A percentile compares a stretch with the other conserved stretches of the same genome.
Conservation (phyloP, 2,888 invertebrate species). For the Amiota communis region DNA sequence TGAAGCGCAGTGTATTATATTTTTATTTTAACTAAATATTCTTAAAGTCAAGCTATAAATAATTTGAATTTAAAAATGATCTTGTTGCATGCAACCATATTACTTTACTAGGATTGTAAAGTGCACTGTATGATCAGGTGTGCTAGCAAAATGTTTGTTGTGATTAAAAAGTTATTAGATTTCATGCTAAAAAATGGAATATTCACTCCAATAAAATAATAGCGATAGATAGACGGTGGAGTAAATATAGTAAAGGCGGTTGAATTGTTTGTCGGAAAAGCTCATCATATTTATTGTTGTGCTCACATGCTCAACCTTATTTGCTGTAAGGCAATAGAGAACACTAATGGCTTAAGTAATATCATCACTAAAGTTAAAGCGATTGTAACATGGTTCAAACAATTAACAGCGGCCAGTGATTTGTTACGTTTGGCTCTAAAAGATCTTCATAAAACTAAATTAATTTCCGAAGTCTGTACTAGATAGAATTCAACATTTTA, state of each 20-base stretch:
- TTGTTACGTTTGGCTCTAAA: background rate
- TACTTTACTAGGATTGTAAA: too few relatives aligned
- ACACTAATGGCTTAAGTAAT: background rate
- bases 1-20: too few relatives aligned
- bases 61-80: too few relatives aligned
- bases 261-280: background rate
- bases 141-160: too few relatives aligned
- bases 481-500: background rate
- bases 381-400: slow-evolving; percentile 5
- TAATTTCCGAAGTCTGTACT: background rate
- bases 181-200: too few relatives aligned
- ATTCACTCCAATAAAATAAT: background rate
- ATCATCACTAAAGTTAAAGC: background rate
- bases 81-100: too few relatives aligned
- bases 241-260: background rate
- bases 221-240: background rate
- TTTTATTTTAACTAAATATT: too few relatives aligned
- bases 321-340: background rate
- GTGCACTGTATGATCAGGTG: too few relatives aligned
- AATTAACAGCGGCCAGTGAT: background rate
- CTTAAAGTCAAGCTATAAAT: too few relatives aligned
- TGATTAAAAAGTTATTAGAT: too few relatives aligned
- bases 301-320: background rate
- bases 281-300: background rate
- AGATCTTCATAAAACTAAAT: background rate